These are phyloP conservation scores for Drosophila sp. DNA, from an alignment of 1,140 invertebrate species.

Conservation along the genomic window DNA sequence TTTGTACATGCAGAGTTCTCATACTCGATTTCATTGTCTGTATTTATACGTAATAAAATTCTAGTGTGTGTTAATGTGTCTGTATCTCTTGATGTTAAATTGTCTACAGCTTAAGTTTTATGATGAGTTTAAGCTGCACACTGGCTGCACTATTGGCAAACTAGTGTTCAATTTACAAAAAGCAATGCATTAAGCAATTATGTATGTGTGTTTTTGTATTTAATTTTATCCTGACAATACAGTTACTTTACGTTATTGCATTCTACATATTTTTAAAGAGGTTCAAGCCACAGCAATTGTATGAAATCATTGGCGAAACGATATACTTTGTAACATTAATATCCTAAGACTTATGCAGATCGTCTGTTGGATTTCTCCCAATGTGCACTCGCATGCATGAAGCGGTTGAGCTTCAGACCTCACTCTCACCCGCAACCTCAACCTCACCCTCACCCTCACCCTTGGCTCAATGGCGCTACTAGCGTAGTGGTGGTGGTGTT, in stretches of 20 bases:
- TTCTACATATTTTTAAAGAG: too few relatives aligned
- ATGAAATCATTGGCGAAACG: too few relatives aligned
- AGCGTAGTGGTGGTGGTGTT: conserved; percentile 54
- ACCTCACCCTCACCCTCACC: conserved; percentile 17
- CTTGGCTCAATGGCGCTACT: conserved; percentile 68
- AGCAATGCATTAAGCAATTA: too few relatives aligned
- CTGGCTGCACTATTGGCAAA: neutral
- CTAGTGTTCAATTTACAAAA: too few relatives aligned
- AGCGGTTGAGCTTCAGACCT: conserved; percentile 13
- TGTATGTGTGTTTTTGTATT: too few relatives aligned
- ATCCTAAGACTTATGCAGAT: neutral
- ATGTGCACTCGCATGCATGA: conserved; percentile 14
- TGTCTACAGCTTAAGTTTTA: neutral
- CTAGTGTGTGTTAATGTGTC: conserved; percentile 5
- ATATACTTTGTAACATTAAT: too few relatives aligned
- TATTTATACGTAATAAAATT: too few relatives aligned
- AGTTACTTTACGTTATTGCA: neutral
- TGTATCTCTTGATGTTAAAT: conserved; percentile 1
- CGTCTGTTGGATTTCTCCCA: conserved; percentile 33
- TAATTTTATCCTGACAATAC: too few relatives aligned
- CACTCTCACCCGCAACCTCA: neutral
- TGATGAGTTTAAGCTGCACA: conserved; percentile 1
- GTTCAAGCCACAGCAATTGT: too few relatives aligned
- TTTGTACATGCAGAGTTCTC: too few relatives aligned
- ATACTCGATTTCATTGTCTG: too few relatives aligned